These are phyloP conservation scores for Hypolimnas misippus DNA, from an alignment of 2,888 invertebrate species.

Conservation along the genomic window DNA sequence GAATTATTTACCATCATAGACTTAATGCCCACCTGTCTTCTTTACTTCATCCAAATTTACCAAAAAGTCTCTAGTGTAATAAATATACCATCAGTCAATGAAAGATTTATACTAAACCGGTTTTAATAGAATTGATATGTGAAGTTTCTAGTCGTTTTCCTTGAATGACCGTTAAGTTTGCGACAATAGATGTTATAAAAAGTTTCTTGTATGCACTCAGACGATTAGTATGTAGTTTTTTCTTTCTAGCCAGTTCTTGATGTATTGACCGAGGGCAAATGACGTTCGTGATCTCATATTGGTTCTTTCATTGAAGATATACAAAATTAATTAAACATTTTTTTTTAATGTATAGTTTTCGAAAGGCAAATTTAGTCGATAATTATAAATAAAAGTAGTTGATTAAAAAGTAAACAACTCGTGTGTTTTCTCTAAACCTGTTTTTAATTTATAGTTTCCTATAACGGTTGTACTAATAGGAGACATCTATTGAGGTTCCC, in stretches of 20 bases:
- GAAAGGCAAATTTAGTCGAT: no score
- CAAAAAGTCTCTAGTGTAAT: background rate
- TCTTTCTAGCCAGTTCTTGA: background rate
- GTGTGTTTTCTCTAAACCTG: background rate
- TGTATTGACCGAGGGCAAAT: background rate
- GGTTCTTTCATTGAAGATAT: background rate
- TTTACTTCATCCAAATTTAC: background rate
- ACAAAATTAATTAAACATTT: no score
- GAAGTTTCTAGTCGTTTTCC: background rate
- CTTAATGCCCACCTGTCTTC: no score
- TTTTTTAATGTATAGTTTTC: no score
- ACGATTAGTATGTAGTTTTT: background rate
- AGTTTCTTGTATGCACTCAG: background rate
- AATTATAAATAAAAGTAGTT: no score
- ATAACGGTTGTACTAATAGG: conserved; percentile 1
- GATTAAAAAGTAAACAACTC: background rate
- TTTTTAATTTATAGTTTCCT: conserved; percentile 12
- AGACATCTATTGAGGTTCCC: background rate
- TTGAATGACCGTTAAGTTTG: background rate
- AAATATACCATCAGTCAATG: background rate
- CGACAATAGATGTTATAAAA: background rate
- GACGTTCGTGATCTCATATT: background rate
- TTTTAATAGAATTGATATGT: conserved; percentile 3
- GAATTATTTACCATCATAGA: no score
- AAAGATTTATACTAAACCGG: background rate